Evolutionary conservation across 2,113 vertebrate genomes (phyloP).

Genomic region (Lepus americanus): DNA sequence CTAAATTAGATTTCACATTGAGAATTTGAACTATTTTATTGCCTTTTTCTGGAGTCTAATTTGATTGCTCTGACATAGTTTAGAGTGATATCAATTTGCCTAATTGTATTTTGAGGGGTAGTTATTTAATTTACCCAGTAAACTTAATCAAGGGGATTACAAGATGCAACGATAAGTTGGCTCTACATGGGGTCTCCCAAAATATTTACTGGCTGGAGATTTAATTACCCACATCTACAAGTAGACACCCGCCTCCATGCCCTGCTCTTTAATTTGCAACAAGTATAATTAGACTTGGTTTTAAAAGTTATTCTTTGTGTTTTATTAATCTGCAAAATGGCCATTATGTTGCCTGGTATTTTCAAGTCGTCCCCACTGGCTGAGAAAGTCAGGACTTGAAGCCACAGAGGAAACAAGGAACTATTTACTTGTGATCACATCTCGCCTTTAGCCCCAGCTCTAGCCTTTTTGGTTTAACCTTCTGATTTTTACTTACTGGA

Average conservation of each 20-base stretch:
- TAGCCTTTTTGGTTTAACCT: background rate
- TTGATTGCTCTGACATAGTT: slow-evolving; percentile 12
- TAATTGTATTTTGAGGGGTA: slow-evolving; percentile 11
- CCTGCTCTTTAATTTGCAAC: background rate
- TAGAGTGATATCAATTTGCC: background rate
- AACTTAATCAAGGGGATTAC: background rate
- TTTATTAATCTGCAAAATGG: background rate
- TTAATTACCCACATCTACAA: background rate
- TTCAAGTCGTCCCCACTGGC: background rate
- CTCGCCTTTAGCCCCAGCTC: background rate
- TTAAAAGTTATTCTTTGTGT: slow-evolving; percentile 13
- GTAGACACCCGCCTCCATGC: background rate
- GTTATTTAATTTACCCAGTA: slow-evolving; percentile 1
- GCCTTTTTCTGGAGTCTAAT: slow-evolving; percentile 43
- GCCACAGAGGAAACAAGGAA: background rate
- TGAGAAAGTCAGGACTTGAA: background rate
- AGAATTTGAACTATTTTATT: background rate
- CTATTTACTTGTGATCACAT: background rate
- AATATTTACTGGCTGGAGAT: slow-evolving; percentile 26
- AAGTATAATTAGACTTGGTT: slow-evolving; percentile 29
- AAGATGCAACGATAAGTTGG: background rate
- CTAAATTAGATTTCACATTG: slow-evolving; percentile 41
- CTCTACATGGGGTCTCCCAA: background rate
- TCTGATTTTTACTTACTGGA: background rate
- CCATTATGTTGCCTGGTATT: background rate